phyloP scores from a whole-genome alignment of 2,113 vertebrate species.

The Istiophorus platypterus region DNA sequence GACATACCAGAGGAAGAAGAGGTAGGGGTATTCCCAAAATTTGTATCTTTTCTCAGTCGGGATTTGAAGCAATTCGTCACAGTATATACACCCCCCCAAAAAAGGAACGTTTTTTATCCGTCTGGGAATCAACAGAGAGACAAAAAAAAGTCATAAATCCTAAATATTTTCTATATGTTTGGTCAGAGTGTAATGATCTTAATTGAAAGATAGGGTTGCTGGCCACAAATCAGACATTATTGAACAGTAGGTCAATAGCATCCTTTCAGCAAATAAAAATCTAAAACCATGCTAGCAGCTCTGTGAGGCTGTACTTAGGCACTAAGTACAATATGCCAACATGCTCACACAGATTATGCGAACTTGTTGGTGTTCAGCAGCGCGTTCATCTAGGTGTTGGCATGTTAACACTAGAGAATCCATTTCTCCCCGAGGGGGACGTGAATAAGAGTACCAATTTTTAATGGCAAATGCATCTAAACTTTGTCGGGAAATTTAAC shows the following conservation, averaged over 20 bases:
- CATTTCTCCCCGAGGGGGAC: too few relatives aligned
- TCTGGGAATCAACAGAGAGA: not conserved
- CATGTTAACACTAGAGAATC: too few relatives aligned
- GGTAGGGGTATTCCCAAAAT: not conserved
- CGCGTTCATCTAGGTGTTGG: too few relatives aligned
- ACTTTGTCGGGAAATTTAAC: not conserved
- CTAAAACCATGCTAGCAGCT: not conserved
- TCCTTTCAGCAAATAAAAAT: not conserved
- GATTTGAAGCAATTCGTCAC: conserved; percentile 40
- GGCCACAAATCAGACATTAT: not conserved
- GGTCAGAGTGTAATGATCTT: not conserved
- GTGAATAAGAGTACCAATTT: too few relatives aligned
- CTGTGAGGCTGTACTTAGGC: not conserved
- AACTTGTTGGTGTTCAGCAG: not conserved
- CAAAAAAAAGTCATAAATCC: not conserved
- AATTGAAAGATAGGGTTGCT: not conserved
- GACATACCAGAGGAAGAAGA: conserved; percentile 13
- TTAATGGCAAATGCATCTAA: not conserved
- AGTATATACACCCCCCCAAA: conserved; percentile 4
- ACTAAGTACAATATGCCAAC: not conserved
- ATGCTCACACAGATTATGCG: not conserved
- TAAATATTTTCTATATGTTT: not conserved
- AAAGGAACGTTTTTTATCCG: not conserved
- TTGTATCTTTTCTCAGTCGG: conserved; percentile 6
- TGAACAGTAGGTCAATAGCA: not conserved